Percentiles rank a stretch among this genome's conserved stretches.
Evolutionary conservation across 2,888 invertebrate species (phyloP).

Genomic region (Dasypogon diadema): DNA sequence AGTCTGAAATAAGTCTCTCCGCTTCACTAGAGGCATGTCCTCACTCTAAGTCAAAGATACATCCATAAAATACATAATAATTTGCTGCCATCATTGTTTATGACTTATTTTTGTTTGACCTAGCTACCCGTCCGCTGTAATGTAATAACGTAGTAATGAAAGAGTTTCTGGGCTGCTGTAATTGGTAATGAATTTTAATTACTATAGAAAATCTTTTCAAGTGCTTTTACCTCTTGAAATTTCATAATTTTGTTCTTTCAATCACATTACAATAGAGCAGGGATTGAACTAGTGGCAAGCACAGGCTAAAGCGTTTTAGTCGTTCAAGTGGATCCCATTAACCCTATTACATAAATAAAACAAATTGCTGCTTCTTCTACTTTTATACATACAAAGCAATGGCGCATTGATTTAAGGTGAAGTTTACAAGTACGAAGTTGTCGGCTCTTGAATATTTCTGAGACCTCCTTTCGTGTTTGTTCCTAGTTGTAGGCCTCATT

Average conservation of each 20-base stretch:
- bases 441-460: slow-evolving; percentile 26
- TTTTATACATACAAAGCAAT: no score
- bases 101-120: no score
- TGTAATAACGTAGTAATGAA: no score
- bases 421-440: slow-evolving; percentile 42
- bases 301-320: not conserved
- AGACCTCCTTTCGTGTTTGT: slow-evolving; percentile 8
- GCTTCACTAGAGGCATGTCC: no score
- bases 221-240: not conserved
- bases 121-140: no score
- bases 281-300: not conserved
- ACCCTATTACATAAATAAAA: slow-evolving; percentile 43
- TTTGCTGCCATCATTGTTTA: no score
- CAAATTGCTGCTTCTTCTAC: slow-evolving; percentile 29
- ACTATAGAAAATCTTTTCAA: not conserved
- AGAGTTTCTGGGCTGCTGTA: no score
- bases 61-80: no score
- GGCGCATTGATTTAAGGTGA: slow-evolving; percentile 44
- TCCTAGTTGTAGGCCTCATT: slow-evolving; percentile 18
- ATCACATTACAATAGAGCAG: not conserved
- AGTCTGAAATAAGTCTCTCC: no score
- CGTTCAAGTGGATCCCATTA: slow-evolving; percentile 46
- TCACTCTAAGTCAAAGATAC: no score
- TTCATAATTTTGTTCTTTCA: not conserved
- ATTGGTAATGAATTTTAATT: no score